Conservation (phyloP, 2,797 vertebrate species). For the Erithacus rubecula region DNA sequence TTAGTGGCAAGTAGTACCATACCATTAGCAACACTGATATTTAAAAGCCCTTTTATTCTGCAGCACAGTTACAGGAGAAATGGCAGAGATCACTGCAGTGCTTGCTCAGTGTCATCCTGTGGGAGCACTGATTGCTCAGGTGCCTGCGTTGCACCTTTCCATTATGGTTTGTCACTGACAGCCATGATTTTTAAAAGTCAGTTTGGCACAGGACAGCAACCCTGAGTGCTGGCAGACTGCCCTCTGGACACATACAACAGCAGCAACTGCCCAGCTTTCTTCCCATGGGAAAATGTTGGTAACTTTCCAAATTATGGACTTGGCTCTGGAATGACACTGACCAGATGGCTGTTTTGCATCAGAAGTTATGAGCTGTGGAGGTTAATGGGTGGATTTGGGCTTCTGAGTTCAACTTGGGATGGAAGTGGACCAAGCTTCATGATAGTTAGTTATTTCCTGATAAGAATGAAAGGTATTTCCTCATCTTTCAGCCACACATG, state of each 20-base stretch:
- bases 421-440: not conserved
- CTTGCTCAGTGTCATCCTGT: rapidly evolving
- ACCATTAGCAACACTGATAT: not conserved
- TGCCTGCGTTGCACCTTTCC: not conserved
- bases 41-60: not conserved
- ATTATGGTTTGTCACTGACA: constrained; percentile 3
- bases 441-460: not conserved
- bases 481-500: not conserved
- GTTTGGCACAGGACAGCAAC: not conserved
- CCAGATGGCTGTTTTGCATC: constrained; percentile 35
- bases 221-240: constrained; percentile 14
- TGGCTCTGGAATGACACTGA: constrained; percentile 7
- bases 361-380: not conserved
- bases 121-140: not conserved
- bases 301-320: not conserved
- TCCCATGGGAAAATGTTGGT: constrained; percentile 5
- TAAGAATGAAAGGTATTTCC: not conserved
- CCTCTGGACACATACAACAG: constrained; percentile 2
- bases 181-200: not conserved
- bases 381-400: not conserved
- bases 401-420: not conserved
- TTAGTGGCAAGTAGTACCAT: not conserved
- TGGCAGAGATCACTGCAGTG: not conserved
- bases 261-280: constrained; percentile 43
- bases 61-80: not conserved